Conservation (phyloP, 1,140 invertebrate species). For the Ceratoteleas bidentatus region DNA sequence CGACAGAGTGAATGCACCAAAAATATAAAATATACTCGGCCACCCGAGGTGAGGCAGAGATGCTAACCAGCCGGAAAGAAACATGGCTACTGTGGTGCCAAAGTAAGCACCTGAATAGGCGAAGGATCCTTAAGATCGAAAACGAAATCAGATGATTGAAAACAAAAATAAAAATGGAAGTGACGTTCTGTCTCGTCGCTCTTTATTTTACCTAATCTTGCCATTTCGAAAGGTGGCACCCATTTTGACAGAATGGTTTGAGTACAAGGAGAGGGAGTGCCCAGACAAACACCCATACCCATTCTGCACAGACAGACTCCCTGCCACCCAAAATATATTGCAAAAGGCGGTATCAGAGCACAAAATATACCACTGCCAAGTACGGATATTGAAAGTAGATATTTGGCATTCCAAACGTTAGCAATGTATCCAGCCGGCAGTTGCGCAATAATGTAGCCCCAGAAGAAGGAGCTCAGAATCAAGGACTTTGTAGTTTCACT, state of each 20-base stretch:
- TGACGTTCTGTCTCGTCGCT: no score
- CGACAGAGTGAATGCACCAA: slow-evolving; percentile 84
- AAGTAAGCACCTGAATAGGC: slow-evolving; percentile 84
- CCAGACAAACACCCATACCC: slow-evolving; percentile 85
- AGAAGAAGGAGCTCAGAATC: slow-evolving; percentile 87
- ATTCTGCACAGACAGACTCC: slow-evolving; percentile 82
- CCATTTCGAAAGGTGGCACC: slow-evolving; percentile 80
- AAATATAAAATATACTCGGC: slow-evolving; percentile 90
- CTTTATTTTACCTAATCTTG: slow-evolving; percentile 72
- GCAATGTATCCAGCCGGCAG: slow-evolving; percentile 83
- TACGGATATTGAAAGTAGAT: slow-evolving; percentile 83
- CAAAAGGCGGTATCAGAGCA: slow-evolving; percentile 72
- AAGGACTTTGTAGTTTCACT: slow-evolving; percentile 81
- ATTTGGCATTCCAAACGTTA: slow-evolving; percentile 81
- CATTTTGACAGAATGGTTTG: slow-evolving; percentile 85
- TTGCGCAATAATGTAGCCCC: slow-evolving; percentile 86
- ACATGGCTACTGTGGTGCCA: slow-evolving; percentile 87
- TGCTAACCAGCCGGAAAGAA: slow-evolving; percentile 86
- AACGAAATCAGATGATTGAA: neutral
- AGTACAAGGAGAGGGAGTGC: slow-evolving; percentile 84
- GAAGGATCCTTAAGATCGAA: slow-evolving; percentile 68
- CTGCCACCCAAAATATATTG: slow-evolving; percentile 77
- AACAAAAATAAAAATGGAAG: neutral
- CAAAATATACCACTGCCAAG: slow-evolving; percentile 84
- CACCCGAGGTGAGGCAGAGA: slow-evolving; percentile 84